These are phyloP conservation scores for Corythornis cristatus DNA, from an alignment of 2,113 vertebrate species.

Conservation along the genomic window DNA sequence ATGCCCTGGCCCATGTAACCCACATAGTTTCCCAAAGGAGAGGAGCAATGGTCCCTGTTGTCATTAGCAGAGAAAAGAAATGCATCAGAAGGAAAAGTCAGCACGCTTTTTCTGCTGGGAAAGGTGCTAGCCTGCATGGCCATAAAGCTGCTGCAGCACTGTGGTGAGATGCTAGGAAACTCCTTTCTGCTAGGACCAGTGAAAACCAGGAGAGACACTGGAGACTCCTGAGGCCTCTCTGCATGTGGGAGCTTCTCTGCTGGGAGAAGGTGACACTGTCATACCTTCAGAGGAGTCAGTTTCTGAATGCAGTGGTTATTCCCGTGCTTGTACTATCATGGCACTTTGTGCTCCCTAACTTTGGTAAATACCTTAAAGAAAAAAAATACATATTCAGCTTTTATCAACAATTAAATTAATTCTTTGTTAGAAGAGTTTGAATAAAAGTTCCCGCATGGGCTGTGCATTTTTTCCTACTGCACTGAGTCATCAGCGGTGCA, in stretches of 20 bases:
- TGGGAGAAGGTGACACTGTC: neutral
- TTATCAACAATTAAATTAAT: neutral
- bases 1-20: neutral
- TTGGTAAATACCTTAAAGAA: neutral
- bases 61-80: neutral
- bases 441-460: neutral
- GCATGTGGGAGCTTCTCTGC: neutral
- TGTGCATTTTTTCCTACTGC: neutral
- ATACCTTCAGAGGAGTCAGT: neutral
- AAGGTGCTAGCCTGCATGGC: accelerated
- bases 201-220: neutral
- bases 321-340: neutral
- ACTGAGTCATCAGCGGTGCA: neutral
- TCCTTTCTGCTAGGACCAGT: neutral
- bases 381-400: neutral
- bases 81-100: neutral
- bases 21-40: neutral
- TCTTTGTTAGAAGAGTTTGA: neutral
- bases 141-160: neutral
- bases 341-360: neutral
- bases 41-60: neutral
- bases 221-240: neutral
- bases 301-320: neutral
- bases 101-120: neutral
- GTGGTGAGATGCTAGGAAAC: neutral